Conservation (phyloP, 2,113 vertebrate genomes). For the Struthio camelus region DNA sequence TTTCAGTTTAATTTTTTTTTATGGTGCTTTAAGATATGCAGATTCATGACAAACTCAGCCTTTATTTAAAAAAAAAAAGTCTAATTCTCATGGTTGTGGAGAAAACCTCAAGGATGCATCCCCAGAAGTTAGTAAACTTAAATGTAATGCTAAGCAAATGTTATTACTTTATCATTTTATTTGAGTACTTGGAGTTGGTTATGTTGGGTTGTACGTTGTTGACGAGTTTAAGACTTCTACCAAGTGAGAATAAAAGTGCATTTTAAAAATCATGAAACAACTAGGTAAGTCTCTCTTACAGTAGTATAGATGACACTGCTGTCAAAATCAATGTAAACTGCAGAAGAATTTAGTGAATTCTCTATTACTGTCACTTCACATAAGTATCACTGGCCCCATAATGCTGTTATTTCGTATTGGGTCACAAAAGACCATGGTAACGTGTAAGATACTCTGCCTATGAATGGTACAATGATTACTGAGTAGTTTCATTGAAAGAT, state of each 20-base stretch:
- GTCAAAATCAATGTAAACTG: slow-evolving; percentile 51
- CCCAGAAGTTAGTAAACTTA: not conserved
- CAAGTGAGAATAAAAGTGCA: slow-evolving; percentile 20
- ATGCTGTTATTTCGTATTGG: slow-evolving; percentile 23
- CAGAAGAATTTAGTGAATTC: slow-evolving; percentile 16
- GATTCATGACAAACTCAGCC: not conserved
- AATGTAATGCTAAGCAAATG: not conserved
- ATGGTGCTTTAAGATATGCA: not conserved
- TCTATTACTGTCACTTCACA: slow-evolving; percentile 34
- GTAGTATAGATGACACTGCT: slow-evolving; percentile 1
- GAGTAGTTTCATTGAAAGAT: not conserved
- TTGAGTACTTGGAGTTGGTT: not conserved
- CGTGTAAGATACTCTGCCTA: not conserved
- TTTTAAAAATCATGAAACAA: not conserved
- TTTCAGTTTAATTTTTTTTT: not conserved
- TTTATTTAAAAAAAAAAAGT: not conserved
- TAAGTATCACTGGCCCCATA: slow-evolving; percentile 24
- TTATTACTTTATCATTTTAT: not conserved
- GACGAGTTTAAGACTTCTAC: not conserved
- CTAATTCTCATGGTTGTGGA: not conserved
- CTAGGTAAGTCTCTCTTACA: not conserved
- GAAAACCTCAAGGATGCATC: not conserved
- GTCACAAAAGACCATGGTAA: not conserved
- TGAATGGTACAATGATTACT: not conserved
- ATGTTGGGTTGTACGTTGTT: not conserved